Evolutionary conservation across 2,797 vertebrate genomes (phyloP).

Genomic region (Hoplostethus mediterraneus): DNA sequence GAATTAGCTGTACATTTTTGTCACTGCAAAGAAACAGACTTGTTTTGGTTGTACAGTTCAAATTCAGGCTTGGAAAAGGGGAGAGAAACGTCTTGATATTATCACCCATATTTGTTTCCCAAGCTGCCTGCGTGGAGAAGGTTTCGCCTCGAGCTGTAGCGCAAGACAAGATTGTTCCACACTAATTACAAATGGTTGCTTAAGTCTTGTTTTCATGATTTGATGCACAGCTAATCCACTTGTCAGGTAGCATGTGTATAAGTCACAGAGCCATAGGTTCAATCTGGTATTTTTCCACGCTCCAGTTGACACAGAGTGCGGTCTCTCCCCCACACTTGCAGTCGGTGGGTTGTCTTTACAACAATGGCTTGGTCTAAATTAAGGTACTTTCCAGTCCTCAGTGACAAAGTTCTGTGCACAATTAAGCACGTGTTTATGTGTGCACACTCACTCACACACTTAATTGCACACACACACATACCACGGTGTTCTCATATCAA

Average conservation of each 20-base stretch:
- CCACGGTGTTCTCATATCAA: not conserved
- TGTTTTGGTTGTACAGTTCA: slow-evolving; percentile 7
- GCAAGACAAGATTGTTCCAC: slow-evolving; percentile 47
- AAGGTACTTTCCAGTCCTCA: slow-evolving; percentile 22
- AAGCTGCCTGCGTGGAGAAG: slow-evolving; percentile 7
- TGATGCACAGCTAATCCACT: slow-evolving; percentile 55
- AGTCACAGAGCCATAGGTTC: slow-evolving; percentile 21
- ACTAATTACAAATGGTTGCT: slow-evolving; percentile 46
- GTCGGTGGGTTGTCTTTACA: not conserved
- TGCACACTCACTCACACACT: slow-evolving; percentile 19
- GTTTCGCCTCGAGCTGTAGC: slow-evolving; percentile 37
- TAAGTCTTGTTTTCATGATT: slow-evolving; percentile 40
- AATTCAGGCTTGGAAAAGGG: slow-evolving; percentile 11
- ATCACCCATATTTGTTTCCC: slow-evolving; percentile 32
- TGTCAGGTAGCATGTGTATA: slow-evolving; percentile 49
- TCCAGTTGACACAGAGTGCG: slow-evolving; percentile 18
- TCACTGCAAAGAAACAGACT: not conserved
- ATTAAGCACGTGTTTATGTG: not conserved
- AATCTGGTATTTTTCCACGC: slow-evolving; percentile 30
- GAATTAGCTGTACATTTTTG: slow-evolving; percentile 8
- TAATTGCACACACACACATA: slow-evolving; percentile 2
- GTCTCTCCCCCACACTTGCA: not conserved
- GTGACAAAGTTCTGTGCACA: slow-evolving; percentile 14
- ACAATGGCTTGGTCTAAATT: slow-evolving; percentile 3
- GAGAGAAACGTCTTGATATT: slow-evolving; percentile 35